These are phyloP conservation scores for Agrotis segetum DNA, from an alignment of 2,888 invertebrate species.

Conservation along the genomic window DNA sequence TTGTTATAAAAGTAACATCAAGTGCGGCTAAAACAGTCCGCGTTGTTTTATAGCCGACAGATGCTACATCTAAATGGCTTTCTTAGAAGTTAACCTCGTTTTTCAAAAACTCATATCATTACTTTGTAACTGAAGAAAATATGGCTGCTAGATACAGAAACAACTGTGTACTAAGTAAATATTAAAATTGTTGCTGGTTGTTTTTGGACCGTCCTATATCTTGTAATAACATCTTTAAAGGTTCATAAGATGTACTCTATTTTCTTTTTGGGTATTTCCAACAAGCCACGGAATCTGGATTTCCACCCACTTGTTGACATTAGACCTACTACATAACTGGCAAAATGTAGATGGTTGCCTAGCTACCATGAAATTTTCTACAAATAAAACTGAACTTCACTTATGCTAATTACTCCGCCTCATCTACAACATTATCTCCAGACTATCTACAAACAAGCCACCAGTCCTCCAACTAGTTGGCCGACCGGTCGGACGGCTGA, in stretches of 20 bases:
- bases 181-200: background rate
- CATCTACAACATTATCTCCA: conserved; percentile 38
- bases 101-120: conserved; percentile 38
- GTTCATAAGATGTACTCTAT: background rate
- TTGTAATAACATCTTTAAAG: conserved; percentile 19
- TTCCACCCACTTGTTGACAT: too few species aligned
- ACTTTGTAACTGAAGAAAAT: conserved; percentile 22
- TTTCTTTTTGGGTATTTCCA: background rate
- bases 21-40: conserved; percentile 30
- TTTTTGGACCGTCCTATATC: background rate
- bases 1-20: conserved; percentile 40
- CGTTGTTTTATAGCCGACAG: conserved; percentile 53
- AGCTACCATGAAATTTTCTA: too few species aligned
- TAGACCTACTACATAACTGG: too few species aligned
- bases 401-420: conserved; percentile 31
- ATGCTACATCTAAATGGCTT: conserved; percentile 43
- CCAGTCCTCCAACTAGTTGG: conserved; percentile 34
- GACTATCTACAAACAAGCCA: conserved; percentile 33
- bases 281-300: too few species aligned
- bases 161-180: conserved; percentile 23
- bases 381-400: background rate
- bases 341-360: too few species aligned
- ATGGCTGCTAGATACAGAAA: conserved; percentile 7
- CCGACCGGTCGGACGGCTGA: conserved; percentile 50
- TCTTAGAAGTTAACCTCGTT: conserved; percentile 53